phyloP scores from a whole-genome alignment of 2,888 invertebrate genomes.

The Matsumyia berberina region DNA sequence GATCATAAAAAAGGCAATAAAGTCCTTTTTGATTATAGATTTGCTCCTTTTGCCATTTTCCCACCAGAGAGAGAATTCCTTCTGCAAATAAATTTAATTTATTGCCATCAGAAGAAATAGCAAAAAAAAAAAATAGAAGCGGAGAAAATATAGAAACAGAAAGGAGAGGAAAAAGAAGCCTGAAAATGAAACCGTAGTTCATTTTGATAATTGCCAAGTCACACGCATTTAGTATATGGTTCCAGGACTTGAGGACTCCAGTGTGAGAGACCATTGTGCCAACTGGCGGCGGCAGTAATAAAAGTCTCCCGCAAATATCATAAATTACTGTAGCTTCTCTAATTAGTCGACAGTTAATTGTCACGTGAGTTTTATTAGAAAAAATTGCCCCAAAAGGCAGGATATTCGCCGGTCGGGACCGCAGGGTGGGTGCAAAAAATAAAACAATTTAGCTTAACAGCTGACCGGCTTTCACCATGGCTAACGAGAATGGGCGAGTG shows the following conservation, averaged over 20 bases:
- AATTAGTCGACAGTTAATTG: constrained; percentile 55
- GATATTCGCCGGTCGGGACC: neutral
- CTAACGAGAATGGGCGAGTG: constrained; percentile 9
- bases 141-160: too few species aligned
- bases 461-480: constrained; percentile 21
- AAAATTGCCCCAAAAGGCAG: neutral
- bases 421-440: neutral
- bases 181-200: constrained; percentile 4
- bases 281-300: constrained; percentile 24
- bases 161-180: neutral
- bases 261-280: neutral
- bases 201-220: constrained; percentile 49
- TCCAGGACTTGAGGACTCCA: neutral
- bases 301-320: constrained; percentile 35
- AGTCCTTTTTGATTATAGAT: constrained; percentile 50
- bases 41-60: constrained; percentile 34
- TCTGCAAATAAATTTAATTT: constrained; percentile 46
- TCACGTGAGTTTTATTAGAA: constrained; percentile 49
- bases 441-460: constrained; percentile 31
- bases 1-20: constrained; percentile 42
- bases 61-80: constrained; percentile 25
- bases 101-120: constrained; percentile 39
- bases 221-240: constrained; percentile 34
- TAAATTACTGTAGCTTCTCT: constrained; percentile 45
- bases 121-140: too few species aligned